A percentile compares a stretch with the other conserved stretches of the same genome.
These are phyloP conservation scores for Lacanobia oleracea DNA, from an alignment of 2,888 invertebrate genomes.

Conservation along the genomic window DNA sequence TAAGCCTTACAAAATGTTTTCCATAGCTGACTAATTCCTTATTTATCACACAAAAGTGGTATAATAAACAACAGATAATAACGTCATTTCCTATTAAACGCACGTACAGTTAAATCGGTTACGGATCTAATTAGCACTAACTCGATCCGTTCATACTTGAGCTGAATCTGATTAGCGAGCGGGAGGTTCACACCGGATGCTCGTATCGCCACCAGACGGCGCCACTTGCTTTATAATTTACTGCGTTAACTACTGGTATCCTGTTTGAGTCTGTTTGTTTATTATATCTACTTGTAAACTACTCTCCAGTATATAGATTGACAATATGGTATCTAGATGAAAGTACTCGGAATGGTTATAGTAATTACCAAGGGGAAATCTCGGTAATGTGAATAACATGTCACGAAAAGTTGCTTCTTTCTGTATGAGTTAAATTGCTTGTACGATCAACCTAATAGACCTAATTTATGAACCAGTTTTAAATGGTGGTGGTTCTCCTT, in stretches of 20 bases:
- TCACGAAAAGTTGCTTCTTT: background rate
- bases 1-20: background rate
- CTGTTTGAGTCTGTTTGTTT: constrained; percentile 10
- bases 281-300: background rate
- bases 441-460: background rate
- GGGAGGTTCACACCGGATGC: constrained; percentile 28
- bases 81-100: constrained; percentile 12
- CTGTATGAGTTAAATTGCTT: background rate
- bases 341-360: background rate
- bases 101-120: constrained; percentile 22
- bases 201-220: constrained; percentile 31
- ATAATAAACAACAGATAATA: constrained; percentile 18
- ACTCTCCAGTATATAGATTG: background rate
- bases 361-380: background rate
- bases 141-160: constrained; percentile 47
- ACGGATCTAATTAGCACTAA: constrained; percentile 49
- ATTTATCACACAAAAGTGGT: background rate
- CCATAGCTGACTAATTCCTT: background rate
- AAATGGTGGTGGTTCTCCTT: no score
- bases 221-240: constrained; percentile 28
- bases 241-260: constrained; percentile 19
- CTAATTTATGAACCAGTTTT: background rate
- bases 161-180: constrained; percentile 46
- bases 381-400: background rate
- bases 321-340: background rate